phyloP scores from a whole-genome alignment of 1,140 invertebrate genomes.

The Drosophila paulistorum region DNA sequence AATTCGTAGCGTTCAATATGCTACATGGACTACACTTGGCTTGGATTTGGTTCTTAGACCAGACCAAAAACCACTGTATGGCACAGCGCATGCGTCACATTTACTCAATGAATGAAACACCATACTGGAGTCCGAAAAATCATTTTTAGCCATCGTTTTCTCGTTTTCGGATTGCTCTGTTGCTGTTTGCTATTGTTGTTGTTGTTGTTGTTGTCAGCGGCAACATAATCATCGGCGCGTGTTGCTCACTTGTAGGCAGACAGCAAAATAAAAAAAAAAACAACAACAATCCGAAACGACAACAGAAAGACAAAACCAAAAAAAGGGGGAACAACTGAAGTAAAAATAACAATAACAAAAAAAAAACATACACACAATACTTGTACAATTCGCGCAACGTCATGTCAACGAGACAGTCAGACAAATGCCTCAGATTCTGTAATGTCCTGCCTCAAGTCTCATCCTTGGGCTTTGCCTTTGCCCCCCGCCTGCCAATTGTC shows the following conservation, averaged over 20 bases:
- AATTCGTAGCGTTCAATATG: background rate
- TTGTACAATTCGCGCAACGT: conserved; percentile 75
- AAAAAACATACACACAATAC: conserved; percentile 53
- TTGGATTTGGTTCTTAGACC: conserved; percentile 26
- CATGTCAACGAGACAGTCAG: conserved; percentile 80
- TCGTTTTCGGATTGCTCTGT: conserved; percentile 59
- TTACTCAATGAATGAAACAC: conserved; percentile 78
- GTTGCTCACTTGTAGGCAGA: conserved; percentile 75
- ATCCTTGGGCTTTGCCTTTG: background rate
- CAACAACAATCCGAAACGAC: conserved; percentile 31
- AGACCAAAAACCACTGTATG: background rate
- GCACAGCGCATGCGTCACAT: conserved; percentile 66
- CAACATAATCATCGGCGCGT: conserved; percentile 79
- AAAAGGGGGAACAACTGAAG: background rate
- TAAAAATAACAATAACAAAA: conserved; percentile 16
- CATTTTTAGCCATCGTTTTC: conserved; percentile 7
- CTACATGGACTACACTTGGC: background rate
- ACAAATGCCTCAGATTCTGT: conserved; percentile 64
- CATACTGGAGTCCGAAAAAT: conserved; percentile 55
- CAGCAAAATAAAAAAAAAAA: conserved; percentile 30
- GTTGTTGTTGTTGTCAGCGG: conserved; percentile 58
- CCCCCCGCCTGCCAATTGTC: conserved; percentile 62
- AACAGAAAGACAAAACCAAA: conserved; percentile 21
- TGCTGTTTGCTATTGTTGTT: conserved; percentile 33
- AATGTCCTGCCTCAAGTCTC: conserved; percentile 24